Percentiles rank a stretch among this genome's conserved stretches.
Evolutionary conservation across 1,140 invertebrate species (phyloP).

Genomic region (Drosophila rufa): DNA sequence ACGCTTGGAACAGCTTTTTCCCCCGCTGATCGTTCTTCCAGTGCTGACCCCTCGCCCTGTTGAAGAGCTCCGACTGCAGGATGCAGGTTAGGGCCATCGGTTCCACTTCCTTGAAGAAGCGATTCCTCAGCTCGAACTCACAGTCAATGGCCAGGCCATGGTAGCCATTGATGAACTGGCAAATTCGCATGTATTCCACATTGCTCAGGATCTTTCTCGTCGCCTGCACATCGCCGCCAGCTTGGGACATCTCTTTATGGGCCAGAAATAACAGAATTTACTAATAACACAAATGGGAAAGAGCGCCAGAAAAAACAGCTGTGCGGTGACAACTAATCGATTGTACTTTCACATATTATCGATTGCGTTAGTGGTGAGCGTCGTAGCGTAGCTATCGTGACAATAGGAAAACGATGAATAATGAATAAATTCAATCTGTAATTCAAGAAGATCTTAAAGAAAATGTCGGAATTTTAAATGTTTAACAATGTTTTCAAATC

Average conservation of each 20-base stretch:
- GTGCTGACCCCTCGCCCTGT: conserved; percentile 84
- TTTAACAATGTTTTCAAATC: too few species aligned
- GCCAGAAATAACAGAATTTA: conserved; percentile 13
- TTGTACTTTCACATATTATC: not conserved
- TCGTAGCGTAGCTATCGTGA: not conserved
- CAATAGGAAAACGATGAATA: not conserved
- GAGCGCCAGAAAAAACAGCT: conserved; percentile 48
- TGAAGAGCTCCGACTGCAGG: conserved; percentile 76
- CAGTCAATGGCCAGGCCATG: conserved; percentile 82
- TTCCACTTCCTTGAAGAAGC: conserved; percentile 82
- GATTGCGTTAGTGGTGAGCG: not conserved
- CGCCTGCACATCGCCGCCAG: conserved; percentile 1
- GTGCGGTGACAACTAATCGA: not conserved
- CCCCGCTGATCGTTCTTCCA: conserved; percentile 82
- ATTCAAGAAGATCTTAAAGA: too few species aligned
- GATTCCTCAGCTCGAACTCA: conserved; percentile 74
- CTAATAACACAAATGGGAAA: conserved; percentile 7
- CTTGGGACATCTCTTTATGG: conserved; percentile 32
- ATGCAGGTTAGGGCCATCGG: conserved; percentile 86
- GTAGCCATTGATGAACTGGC: conserved; percentile 69
- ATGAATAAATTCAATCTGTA: too few species aligned
- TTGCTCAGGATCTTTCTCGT: conserved; percentile 59
- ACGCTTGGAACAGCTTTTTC: conserved; percentile 65
- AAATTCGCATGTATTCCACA: conserved; percentile 54
- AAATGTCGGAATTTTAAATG: too few species aligned